Evolutionary conservation across 2,113 vertebrate genomes (phyloP), one percentile per base, ranked within the genome.

Genomic region (Pedionomus torquatus): DNA sequence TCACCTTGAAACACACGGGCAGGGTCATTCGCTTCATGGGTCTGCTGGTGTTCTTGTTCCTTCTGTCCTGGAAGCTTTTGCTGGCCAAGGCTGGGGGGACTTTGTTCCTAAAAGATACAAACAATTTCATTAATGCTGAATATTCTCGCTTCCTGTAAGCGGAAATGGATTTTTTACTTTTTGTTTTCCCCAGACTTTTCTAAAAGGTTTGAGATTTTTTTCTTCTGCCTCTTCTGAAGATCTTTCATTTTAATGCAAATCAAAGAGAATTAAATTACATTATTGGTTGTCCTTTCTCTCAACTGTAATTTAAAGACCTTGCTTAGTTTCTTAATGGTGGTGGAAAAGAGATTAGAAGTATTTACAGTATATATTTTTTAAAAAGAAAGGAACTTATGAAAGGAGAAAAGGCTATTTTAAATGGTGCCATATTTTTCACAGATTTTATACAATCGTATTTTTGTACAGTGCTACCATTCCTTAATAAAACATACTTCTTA

Each of bases 371-470:
- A 46, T 24, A 18, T 68, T 44, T 69, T 92, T 95, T 80, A 17
- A 2, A 26, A 75, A 83, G 66, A 89, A 88, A 91, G 28, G 51
- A 52, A 74, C 1, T 20, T 6, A 25, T 1, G 9, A 86, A 43
- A 90, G 60, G 11, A 83, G 18, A 76, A 91, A 74, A 83, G 26
- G 13, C 17, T 74, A 48, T 75, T 86, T 86, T 71, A 74, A 86
- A 79, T 11, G 17, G 48, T 83, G 37, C 49, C 80, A 41, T 93
- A 46, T 84, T 92, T 95, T 87, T 96, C 90, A 68, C 21, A 81
- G 55, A 49, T 58, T 94, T 64, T 71, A 75, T 82, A 82, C 19
- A 82, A 52, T 30, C 83, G 35, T 93, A 93, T 76, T 97, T 97
- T 93, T 91, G 43, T 90, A 94, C 31, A 33, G 25, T 46, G 37